Evolutionary conservation across 2,113 vertebrate genomes (phyloP), one percentile per base, ranked within the genome.

Genomic region (Bufo bufo): DNA sequence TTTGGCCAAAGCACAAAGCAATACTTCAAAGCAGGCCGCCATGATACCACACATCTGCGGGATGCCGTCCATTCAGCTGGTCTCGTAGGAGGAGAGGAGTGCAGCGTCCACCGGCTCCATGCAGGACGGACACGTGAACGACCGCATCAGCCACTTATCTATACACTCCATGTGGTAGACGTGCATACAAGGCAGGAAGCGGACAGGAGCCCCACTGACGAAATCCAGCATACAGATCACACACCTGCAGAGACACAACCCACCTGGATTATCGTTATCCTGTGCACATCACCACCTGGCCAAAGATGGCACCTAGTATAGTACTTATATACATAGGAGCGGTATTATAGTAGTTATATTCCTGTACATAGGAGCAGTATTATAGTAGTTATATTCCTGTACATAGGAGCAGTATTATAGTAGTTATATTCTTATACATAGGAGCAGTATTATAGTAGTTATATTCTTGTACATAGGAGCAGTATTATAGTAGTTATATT

Each of bases 141-240:
- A 92, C 12, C 92, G 77, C 91, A 93, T 91, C 8, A 93, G 90
- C 92, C 92, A 93, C 88, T 90, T 90, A 6, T 93, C 92, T 65
- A 93, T 93, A 89, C 92, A 93, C n/a, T 91, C 90, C 80, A 90
- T 85, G 49, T 93, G 91, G 88, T 93, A 93, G 80, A 90, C 89
- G 80, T 93, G 92, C 89, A 93, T 89, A 47, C 92, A 93, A 56
- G 92, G 92, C 88, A 93, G 82, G 88, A 93, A 93, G 47, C 91
- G 91, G 11, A 93, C 85, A 0, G 90, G 88, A 50, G 92, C 92
- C 12, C 92, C 92, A 16, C 84, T 89, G 10, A 85, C 89, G 49
- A 93, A 91, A 84, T 93, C 92, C 92, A 92, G 81, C 92, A 93
- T 93, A 89, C 92, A 93, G 89, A 92, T 93, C 83, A 93, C 92